Conservation (phyloP, 2,888 invertebrate genomes). For the Caenorhabditis parvicauda region DNA sequence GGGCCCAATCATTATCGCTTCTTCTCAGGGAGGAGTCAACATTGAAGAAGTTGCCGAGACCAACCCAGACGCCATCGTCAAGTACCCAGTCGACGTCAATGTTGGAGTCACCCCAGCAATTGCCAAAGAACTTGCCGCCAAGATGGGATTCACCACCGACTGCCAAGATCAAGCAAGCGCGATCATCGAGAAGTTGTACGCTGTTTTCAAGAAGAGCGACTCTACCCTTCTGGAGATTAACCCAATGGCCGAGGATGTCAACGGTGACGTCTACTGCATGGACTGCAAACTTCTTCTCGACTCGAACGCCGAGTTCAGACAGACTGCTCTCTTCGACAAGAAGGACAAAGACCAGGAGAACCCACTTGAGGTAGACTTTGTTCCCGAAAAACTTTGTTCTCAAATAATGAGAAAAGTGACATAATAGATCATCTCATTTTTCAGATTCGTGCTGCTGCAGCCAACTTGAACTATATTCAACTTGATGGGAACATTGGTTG, state of each 20-base stretch:
- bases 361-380: conserved; percentile 32
- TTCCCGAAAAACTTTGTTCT: not conserved
- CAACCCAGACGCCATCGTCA: conserved; percentile 86
- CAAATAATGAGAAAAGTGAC: too few species aligned
- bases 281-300: conserved; percentile 99
- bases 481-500: conserved; percentile 97
- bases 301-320: conserved; percentile 90
- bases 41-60: conserved; percentile 93
- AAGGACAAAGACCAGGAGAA: conserved; percentile 46
- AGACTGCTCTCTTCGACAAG: conserved; percentile 78
- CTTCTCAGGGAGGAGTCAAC: conserved; percentile 93
- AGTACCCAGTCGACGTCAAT: conserved; percentile 52
- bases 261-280: conserved; percentile 75
- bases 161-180: conserved; percentile 55
- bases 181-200: conserved; percentile 68
- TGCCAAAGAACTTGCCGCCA: conserved; percentile 52
- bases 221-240: conserved; percentile 97
- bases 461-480: conserved; percentile 91
- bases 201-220: conserved; percentile 84
- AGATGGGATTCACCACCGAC: conserved; percentile 59
- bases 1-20: conserved; percentile 87
- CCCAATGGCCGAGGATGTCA: conserved; percentile 91
- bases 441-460: conserved; percentile 86
- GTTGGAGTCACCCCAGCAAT: conserved; percentile 52
- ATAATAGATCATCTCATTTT: conserved; percentile 63